phyloP scores from a whole-genome alignment of 2,888 invertebrate species.

The Agonopterix heracliana region DNA sequence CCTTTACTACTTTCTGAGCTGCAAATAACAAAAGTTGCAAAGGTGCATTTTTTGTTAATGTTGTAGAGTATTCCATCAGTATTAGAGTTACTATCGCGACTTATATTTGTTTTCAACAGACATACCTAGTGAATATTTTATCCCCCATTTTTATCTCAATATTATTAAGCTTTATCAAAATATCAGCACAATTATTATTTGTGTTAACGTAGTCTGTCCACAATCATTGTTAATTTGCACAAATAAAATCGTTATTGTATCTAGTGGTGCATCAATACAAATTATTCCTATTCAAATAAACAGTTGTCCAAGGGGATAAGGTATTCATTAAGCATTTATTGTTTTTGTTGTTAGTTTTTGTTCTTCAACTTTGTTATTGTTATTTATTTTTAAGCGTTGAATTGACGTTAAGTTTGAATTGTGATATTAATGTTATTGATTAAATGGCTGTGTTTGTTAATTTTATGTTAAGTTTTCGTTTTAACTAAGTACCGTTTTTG shows the following conservation, averaged over 20 bases:
- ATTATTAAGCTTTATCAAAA: background rate
- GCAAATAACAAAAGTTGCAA: background rate
- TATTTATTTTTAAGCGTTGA: slow-evolving; percentile 64
- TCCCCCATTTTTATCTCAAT: background rate
- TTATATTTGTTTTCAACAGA: background rate
- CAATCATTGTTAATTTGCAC: too few relatives aligned
- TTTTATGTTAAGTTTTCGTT: slow-evolving; percentile 76
- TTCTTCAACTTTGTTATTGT: slow-evolving; percentile 41
- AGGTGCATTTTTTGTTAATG: background rate
- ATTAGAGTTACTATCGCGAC: background rate
- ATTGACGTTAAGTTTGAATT: slow-evolving; percentile 64
- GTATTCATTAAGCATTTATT: slow-evolving; percentile 50
- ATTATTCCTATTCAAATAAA: background rate
- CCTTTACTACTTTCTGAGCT: background rate
- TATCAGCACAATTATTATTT: too few relatives aligned
- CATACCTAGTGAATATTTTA: slow-evolving; percentile 6
- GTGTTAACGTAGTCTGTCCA: too few relatives aligned
- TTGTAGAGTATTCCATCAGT: too few relatives aligned
- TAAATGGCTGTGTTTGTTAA: slow-evolving; percentile 72
- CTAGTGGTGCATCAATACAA: background rate
- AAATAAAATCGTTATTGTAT: too few relatives aligned
- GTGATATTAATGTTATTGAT: slow-evolving; percentile 52
- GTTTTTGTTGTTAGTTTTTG: slow-evolving; percentile 28
- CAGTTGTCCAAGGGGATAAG: slow-evolving; percentile 39
- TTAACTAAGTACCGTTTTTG: slow-evolving; percentile 42